phyloP scores from a whole-genome alignment of 2,888 invertebrate species.

The Monochamus alternatus region DNA sequence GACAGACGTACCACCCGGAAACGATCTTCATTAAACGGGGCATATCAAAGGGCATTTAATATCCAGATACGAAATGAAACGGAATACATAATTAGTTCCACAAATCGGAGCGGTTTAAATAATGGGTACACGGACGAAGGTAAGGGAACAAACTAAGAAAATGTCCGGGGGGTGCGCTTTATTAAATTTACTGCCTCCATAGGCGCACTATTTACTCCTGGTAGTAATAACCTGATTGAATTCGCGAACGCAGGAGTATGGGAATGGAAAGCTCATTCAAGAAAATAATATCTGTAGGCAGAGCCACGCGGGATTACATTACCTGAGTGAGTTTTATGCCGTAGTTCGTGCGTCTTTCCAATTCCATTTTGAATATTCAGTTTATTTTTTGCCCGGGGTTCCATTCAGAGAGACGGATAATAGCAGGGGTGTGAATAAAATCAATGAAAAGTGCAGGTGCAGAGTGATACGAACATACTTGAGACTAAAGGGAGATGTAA shows the following conservation, averaged over 20 bases:
- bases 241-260: constrained; percentile 25
- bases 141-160: neutral
- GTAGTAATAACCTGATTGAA: constrained; percentile 41
- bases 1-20: neutral
- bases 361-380: constrained; percentile 28
- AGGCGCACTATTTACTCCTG: constrained; percentile 25
- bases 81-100: constrained; percentile 12
- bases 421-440: too few species aligned
- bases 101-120: constrained; percentile 5
- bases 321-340: constrained; percentile 26
- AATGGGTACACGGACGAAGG: neutral
- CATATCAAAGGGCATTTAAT: constrained; percentile 6
- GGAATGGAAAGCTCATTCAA: constrained; percentile 36
- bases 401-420: too few species aligned
- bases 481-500: too few species aligned
- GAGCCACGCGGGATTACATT: constrained; percentile 26
- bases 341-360: constrained; percentile 11
- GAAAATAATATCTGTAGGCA: constrained; percentile 38
- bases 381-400: constrained; percentile 4
- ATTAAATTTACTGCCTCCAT: constrained; percentile 33
- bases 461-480: too few species aligned
- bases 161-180: constrained; percentile 8
- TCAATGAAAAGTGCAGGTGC: too few species aligned
- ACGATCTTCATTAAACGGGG: neutral
- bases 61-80: constrained; percentile 10